These are phyloP conservation scores for Pipistrellus pipistrellus DNA, from an alignment of 2,797 vertebrate genomes.

Conservation along the genomic window DNA sequence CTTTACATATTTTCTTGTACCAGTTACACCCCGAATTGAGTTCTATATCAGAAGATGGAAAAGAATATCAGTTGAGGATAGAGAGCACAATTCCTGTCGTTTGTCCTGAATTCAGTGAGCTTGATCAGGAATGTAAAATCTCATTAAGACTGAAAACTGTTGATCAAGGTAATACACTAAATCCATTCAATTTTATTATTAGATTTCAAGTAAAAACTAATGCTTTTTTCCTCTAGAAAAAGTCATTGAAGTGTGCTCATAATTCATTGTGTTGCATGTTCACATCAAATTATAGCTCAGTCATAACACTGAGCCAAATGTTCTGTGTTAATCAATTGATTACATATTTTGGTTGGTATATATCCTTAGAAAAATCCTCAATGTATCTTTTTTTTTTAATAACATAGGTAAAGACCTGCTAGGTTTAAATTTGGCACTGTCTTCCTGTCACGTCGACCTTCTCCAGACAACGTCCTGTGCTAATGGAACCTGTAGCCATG, in stretches of 20 bases:
- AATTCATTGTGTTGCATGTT: neutral
- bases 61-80: constrained; percentile 89
- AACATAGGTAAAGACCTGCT: constrained; percentile 88
- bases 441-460: constrained; percentile 93
- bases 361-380: neutral
- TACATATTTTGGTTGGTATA: neutral
- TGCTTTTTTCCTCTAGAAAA: neutral
- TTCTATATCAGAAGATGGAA: constrained; percentile 92
- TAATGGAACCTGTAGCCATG: constrained; percentile 88
- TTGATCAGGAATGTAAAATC: constrained; percentile 90
- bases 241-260: neutral
- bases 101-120: constrained; percentile 87
- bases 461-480: constrained; percentile 85
- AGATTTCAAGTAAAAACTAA: neutral
- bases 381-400: constrained; percentile 72
- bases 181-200: constrained; percentile 5
- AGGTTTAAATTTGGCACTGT: constrained; percentile 92
- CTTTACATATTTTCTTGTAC: constrained; percentile 42
- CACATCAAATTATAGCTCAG: neutral
- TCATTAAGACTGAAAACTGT: constrained; percentile 89
- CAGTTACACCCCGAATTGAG: constrained; percentile 91
- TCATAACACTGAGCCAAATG: neutral
- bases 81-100: constrained; percentile 93
- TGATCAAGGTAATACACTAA: constrained; percentile 89
- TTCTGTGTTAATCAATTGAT: neutral